These are phyloP conservation scores for Notocelia uddmanniana DNA, from an alignment of 2,888 invertebrate species.

Conservation along the genomic window DNA sequence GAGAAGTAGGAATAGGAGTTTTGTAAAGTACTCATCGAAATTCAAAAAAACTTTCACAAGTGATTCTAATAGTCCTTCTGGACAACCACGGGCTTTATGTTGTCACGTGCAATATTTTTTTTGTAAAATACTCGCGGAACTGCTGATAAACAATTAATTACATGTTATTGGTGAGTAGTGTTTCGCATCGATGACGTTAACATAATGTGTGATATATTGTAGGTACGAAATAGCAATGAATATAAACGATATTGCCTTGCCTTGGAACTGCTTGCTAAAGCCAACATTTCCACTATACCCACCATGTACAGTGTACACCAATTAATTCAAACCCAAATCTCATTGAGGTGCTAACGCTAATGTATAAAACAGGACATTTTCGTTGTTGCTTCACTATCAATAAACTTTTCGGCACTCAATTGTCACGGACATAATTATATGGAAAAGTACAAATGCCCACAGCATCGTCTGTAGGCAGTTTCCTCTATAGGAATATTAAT, in stretches of 20 bases:
- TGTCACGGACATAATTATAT: not conserved
- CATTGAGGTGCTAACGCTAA: not conserved
- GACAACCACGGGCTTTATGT: no score
- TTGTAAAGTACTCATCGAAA: no score
- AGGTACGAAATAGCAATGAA: not conserved
- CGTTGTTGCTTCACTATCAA: not conserved
- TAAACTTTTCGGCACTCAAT: not conserved
- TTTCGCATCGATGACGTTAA: not conserved
- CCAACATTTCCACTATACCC: not conserved
- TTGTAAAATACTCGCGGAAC: no score
- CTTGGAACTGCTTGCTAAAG: not conserved
- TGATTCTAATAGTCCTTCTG: no score
- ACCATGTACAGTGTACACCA: no score
- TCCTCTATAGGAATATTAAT: slow-evolving; percentile 56
- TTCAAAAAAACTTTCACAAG: no score
- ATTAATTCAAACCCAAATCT: not conserved
- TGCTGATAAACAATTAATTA: not conserved
- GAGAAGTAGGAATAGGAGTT: no score
- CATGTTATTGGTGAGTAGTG: not conserved
- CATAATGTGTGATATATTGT: not conserved
- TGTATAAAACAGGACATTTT: not conserved
- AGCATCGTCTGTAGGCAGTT: slow-evolving; percentile 47
- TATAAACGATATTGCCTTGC: not conserved
- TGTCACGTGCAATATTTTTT: no score
- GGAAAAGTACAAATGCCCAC: slow-evolving; percentile 43